Evolutionary conservation across 2,797 vertebrate genomes (phyloP), one percentile per base, ranked within the genome.

Genomic region (Benthosema pterotum): DNA sequence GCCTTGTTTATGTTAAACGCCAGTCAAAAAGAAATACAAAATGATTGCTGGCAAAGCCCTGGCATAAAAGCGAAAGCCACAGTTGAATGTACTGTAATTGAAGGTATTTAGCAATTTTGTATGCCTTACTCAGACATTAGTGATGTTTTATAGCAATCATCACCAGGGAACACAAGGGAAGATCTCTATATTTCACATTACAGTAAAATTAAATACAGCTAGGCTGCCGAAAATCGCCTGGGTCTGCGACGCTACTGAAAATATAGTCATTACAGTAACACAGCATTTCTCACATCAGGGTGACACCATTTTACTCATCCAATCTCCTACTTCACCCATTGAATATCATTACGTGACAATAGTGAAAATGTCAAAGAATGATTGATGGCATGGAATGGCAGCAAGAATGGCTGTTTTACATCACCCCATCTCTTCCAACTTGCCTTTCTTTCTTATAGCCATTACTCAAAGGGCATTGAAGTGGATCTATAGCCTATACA

Each of bases 331-430:
- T 77, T 87, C 75, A 90, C 86, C 87, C 84, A 85, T 90, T 71
- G 75, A 82, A 88, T 87, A 77, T 84, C 85, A 91, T 90, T 87
- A 87, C 72, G 78, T 43, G 73, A 84, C 81, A 87, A 79, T 68
- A 64, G 54, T 60, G 45, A 13, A 46, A 46, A 57, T 90, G 87
- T 86, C 88, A 86, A 60, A 80, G 75, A 65, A 74, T 88, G 89
- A 89, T 77, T 83, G 77, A 89, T 90, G 85, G 77, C 65, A 42
- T 63, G 68, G 71, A 63, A 78, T 60, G 52, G 70, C 57, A 69
- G 75, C 75, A 66, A 71, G 46, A 50, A 61, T 60, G 47, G 47
- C 47, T 55, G 75, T 78, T 43, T 67, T 88, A 82, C 66, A 87
- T 88, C 86, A 88, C 66, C 71, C 60, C 52, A 83, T 71, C 66